Conservation (phyloP, 30 jellyfish, hydroid and myxozoan species). For the Aurelia coerulea region DNA sequence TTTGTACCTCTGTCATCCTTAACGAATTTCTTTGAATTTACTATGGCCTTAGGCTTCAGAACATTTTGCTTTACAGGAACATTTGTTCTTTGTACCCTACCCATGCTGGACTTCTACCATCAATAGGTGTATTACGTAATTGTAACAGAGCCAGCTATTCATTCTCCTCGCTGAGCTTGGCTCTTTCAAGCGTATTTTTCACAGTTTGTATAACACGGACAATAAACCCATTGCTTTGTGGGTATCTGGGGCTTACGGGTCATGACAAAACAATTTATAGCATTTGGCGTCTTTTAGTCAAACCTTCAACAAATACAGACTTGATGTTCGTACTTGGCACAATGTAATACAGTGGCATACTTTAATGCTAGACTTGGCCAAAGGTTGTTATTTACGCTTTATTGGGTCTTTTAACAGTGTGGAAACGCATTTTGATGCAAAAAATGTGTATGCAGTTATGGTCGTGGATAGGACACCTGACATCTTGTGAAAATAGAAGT, state of each 20-base stretch:
- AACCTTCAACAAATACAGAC: too few species aligned
- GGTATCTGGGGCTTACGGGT: slow-evolving; percentile 39
- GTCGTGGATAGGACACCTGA: too few species aligned
- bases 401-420: too few species aligned
- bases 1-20: slow-evolving; percentile 8
- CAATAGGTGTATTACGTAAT: slow-evolving; percentile 37
- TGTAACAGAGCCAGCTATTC: slow-evolving; percentile 23
- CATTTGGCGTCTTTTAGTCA: too few species aligned
- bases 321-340: too few species aligned
- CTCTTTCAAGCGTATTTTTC: slow-evolving; percentile 11
- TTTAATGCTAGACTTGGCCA: too few species aligned
- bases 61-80: not conserved
- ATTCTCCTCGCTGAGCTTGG: slow-evolving; percentile 3
- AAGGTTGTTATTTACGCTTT: too few species aligned
- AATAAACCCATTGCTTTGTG: slow-evolving; percentile 41
- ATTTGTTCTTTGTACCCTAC: slow-evolving; percentile 13
- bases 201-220: slow-evolving; percentile 45
- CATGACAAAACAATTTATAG: too few species aligned
- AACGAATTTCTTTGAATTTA: not conserved
- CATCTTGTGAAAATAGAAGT: too few species aligned
- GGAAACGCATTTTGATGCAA: too few species aligned
- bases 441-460: too few species aligned
- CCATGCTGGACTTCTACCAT: slow-evolving; percentile 27
- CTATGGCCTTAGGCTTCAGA: not conserved
- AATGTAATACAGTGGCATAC: too few species aligned